phyloP scores from a whole-genome alignment of 2,888 invertebrate genomes.

The Lepas anatifera region DNA sequence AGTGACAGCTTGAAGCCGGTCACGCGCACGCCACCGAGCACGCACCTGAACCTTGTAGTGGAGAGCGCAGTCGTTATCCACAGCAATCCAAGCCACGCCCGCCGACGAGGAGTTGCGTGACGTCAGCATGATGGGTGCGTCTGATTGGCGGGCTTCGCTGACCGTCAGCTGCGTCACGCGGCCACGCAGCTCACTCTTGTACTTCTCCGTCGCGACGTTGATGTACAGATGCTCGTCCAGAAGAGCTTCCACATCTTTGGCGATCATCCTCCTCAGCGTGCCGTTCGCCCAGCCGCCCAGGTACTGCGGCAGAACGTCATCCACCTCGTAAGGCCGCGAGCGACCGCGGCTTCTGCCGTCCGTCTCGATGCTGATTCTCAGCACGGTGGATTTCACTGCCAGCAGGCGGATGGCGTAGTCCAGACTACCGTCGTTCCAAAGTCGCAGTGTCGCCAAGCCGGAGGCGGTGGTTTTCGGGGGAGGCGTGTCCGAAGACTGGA shows the following conservation, averaged over 20 bases:
- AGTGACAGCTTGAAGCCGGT: no score
- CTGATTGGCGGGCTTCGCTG: conserved; percentile 27
- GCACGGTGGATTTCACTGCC: conserved; percentile 14
- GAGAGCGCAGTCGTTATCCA: conserved; percentile 27
- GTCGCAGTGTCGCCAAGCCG: conserved; percentile 22
- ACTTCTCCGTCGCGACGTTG: background rate
- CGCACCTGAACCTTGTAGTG: conserved; percentile 27
- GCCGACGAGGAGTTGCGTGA: conserved; percentile 25
- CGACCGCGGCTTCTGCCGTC: conserved; percentile 17
- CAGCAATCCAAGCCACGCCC: conserved; percentile 27
- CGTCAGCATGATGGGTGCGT: conserved; percentile 24
- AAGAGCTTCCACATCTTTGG: conserved; percentile 25
- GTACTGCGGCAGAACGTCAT: conserved; percentile 20
- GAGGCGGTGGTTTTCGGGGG: conserved; percentile 17
- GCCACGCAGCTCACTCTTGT: conserved; percentile 24
- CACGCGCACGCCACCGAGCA: no score
- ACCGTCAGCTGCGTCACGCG: conserved; percentile 28
- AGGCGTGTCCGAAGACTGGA: background rate
- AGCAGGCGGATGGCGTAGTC: conserved; percentile 25
- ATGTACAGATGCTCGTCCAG: background rate
- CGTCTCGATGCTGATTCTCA: conserved; percentile 20
- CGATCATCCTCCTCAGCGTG: conserved; percentile 19
- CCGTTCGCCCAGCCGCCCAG: conserved; percentile 23
- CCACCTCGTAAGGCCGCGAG: conserved; percentile 16
- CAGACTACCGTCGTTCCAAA: conserved; percentile 26